phyloP scores from a whole-genome alignment of 2,797 vertebrate genomes.

The Anguilla marmorata region DNA sequence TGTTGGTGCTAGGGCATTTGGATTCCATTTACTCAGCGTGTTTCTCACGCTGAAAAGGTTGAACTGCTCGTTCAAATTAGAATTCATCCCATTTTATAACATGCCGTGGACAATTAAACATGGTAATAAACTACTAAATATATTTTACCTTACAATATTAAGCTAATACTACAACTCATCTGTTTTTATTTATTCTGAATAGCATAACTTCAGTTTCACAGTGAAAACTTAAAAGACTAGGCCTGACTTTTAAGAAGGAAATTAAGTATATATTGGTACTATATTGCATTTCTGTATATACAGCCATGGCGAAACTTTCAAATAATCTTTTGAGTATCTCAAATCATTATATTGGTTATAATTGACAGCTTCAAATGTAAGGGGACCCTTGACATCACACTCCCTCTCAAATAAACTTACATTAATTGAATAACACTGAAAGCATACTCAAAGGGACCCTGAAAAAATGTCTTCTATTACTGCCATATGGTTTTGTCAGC shows the following conservation, averaged over 20 bases:
- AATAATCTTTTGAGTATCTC: conserved; percentile 9
- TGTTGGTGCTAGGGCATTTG: not conserved
- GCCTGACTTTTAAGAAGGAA: not conserved
- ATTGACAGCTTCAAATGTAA: conserved; percentile 27
- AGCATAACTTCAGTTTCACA: not conserved
- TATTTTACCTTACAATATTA: not conserved
- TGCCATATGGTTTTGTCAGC: conserved; percentile 67
- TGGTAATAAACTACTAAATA: not conserved
- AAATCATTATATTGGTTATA: conserved; percentile 25
- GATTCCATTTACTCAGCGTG: not conserved
- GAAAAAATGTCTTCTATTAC: conserved; percentile 62
- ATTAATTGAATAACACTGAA: conserved; percentile 1
- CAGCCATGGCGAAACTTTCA: conserved; percentile 23
- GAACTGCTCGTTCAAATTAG: not conserved
- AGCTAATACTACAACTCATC: not conserved
- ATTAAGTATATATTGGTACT: not conserved
- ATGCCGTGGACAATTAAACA: not conserved
- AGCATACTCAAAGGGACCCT: conserved; percentile 16
- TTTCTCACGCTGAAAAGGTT: not conserved
- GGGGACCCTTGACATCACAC: not conserved
- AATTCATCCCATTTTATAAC: not conserved
- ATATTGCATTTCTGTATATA: not conserved
- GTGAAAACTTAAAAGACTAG: not conserved
- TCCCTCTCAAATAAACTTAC: conserved; percentile 38
- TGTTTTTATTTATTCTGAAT: not conserved